Percentiles rank a stretch among this genome's conserved stretches.
Conservation (phyloP, 2,797 vertebrate genomes). For the Nyctalus aviator region DNA sequence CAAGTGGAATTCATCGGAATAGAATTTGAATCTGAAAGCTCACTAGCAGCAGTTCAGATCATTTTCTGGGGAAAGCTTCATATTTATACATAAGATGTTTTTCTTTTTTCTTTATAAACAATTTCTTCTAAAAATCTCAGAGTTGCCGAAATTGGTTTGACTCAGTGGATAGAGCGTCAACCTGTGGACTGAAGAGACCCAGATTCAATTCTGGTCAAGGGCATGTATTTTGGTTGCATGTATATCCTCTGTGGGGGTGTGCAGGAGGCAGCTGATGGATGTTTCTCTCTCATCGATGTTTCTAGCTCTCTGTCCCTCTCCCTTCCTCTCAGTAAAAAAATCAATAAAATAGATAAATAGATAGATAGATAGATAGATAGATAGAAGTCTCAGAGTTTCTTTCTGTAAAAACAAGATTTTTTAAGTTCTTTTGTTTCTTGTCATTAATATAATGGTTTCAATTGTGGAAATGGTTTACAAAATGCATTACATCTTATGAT, state of each 20-base stretch:
- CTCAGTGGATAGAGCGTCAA: no score
- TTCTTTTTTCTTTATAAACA: slow-evolving; percentile 16
- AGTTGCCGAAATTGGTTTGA: not conserved
- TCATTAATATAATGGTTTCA: slow-evolving; percentile 12
- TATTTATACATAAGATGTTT: slow-evolving; percentile 49
- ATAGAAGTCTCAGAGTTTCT: slow-evolving; percentile 1
- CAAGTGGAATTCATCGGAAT: not conserved
- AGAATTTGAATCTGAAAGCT: slow-evolving; percentile 28
- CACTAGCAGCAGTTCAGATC: not conserved
- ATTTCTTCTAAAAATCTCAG: slow-evolving; percentile 7
- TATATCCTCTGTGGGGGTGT: no score
- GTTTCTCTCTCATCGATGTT: no score
- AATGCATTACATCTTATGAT: not conserved
- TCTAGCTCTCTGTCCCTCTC: no score
- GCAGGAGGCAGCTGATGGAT: no score
- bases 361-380: not conserved
- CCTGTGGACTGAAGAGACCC: no score
- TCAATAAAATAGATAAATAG: not conserved
- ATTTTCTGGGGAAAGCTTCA: slow-evolving; percentile 29
- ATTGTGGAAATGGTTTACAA: not conserved
- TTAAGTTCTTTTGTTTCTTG: not conserved
- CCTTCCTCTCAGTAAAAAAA: no score
- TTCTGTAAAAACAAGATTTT: slow-evolving; percentile 43
- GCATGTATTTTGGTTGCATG: no score
- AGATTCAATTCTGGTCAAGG: no score